A percentile compares a stretch with the other conserved stretches of the same genome.
phyloP scores from a whole-genome alignment of 2,888 invertebrate species.

The Andrena camellia region DNA sequence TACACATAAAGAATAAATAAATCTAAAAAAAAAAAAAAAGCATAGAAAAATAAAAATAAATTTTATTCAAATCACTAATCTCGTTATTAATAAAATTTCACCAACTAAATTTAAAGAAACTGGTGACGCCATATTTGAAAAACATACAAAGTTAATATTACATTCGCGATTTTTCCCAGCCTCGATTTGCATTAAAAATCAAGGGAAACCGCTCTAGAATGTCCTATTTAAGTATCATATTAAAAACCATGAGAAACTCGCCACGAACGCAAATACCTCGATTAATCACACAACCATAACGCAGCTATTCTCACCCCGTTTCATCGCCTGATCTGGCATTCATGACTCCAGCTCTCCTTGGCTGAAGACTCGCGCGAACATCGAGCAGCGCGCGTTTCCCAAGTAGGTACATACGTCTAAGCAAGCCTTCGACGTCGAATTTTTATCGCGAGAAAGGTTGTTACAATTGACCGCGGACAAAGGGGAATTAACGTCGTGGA shows the following conservation, averaged over 20 bases:
- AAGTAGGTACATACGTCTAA: slow-evolving; percentile 33
- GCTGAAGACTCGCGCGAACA: slow-evolving; percentile 28
- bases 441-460: slow-evolving; percentile 32
- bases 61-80: too few species aligned
- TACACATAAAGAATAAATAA: too few species aligned
- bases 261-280: slow-evolving; percentile 3
- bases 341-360: slow-evolving; percentile 55
- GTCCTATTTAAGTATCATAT: background rate
- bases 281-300: slow-evolving; percentile 33
- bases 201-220: background rate
- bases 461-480: slow-evolving; percentile 16
- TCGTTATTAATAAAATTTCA: too few species aligned
- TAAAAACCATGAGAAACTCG: slow-evolving; percentile 33
- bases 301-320: slow-evolving; percentile 32
- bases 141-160: too few species aligned
- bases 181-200: background rate
- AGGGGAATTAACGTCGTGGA: slow-evolving; percentile 17
- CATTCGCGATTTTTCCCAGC: too few species aligned
- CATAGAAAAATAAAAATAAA: too few species aligned
- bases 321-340: slow-evolving; percentile 49
- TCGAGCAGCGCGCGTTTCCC: slow-evolving; percentile 26
- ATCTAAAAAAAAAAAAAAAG: too few species aligned
- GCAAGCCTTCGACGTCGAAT: slow-evolving; percentile 34
- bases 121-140: too few species aligned
- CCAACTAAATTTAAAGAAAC: too few species aligned